Percentiles rank a stretch among this genome's conserved stretches.
Evolutionary conservation across 2,888 invertebrate genomes (phyloP).

Genomic region (Argynnis bischoffii): DNA sequence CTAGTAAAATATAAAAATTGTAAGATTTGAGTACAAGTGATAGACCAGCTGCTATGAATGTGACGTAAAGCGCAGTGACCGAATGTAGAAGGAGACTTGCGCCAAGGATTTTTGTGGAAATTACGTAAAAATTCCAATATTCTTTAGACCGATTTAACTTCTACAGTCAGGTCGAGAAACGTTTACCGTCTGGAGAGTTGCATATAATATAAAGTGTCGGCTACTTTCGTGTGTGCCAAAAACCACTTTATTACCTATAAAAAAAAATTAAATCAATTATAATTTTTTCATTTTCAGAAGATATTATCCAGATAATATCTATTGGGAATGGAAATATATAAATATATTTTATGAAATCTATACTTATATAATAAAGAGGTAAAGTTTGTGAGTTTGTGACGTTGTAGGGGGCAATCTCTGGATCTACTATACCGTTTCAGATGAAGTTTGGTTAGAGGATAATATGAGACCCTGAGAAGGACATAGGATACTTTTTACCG

Average conservation of each 20-base stretch:
- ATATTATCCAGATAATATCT: too few species aligned
- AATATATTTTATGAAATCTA: too few species aligned
- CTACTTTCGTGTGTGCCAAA: conserved; percentile 5
- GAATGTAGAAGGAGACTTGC: conserved; percentile 34
- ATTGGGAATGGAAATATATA: too few species aligned
- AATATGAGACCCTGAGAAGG: too few species aligned
- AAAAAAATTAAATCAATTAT: too few species aligned
- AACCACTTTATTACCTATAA: neutral
- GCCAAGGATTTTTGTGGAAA: conserved; percentile 36
- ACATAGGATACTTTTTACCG: too few species aligned
- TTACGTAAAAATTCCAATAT: conserved; percentile 38
- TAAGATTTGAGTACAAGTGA: conserved; percentile 19
- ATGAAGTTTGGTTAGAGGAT: too few species aligned
- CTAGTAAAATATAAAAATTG: neutral
- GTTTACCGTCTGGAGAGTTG: conserved; percentile 20
- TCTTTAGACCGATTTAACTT: conserved; percentile 33
- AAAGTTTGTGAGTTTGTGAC: too few species aligned
- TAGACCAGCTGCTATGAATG: conserved; percentile 33
- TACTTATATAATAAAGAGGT: too few species aligned
- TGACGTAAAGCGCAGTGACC: conserved; percentile 37
- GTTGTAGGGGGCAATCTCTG: too few species aligned
- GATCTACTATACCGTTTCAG: too few species aligned
- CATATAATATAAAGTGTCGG: conserved; percentile 15
- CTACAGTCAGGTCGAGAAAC: conserved; percentile 21
- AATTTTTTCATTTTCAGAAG: too few species aligned